Conservation (phyloP, 2,113 vertebrate species). For the Micromys minutus region DNA sequence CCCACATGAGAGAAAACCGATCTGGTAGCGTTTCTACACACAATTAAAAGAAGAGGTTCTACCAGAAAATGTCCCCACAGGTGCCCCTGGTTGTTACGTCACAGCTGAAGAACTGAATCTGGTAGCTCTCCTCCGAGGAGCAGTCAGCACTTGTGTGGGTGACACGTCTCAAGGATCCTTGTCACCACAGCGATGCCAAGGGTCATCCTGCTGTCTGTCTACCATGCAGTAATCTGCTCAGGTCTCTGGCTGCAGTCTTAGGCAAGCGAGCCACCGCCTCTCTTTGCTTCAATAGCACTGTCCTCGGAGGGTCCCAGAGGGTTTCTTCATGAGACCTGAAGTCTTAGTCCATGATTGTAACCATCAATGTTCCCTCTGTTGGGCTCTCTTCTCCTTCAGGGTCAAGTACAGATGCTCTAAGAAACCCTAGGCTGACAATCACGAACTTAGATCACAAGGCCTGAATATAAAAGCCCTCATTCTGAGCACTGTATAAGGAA, state of each 20-base stretch:
- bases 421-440: neutral
- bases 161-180: neutral
- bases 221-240: neutral
- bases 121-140: accelerated
- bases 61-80: accelerated
- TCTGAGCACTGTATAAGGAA: neutral
- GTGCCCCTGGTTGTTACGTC: neutral
- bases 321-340: neutral
- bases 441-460: neutral
- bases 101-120: neutral
- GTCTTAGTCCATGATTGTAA: neutral
- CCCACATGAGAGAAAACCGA: accelerated
- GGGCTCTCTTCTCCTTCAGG: neutral
- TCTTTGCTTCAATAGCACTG: accelerated
- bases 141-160: neutral
- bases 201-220: neutral
- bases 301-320: neutral
- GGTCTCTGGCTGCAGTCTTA: accelerated
- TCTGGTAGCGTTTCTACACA: neutral
- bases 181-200: neutral
- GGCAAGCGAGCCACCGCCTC: no score
- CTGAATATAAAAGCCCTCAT: neutral
- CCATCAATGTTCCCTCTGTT: neutral
- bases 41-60: neutral
- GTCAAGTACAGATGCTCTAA: neutral